Conservation (phyloP, 2,888 invertebrate species). For the Entomobrya multifasciata region DNA sequence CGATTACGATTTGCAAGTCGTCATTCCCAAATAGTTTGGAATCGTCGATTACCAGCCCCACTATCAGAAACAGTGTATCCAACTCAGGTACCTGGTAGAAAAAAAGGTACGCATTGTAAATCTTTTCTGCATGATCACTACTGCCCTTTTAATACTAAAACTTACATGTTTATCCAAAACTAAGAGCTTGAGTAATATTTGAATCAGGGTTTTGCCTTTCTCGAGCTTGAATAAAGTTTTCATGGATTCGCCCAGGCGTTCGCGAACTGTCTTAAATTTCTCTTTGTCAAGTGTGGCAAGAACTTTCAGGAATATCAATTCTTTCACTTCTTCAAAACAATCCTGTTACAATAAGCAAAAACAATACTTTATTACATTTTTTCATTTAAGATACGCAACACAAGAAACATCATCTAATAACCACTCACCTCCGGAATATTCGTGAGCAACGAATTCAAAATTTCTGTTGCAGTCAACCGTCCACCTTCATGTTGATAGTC, state of each 20-base stretch:
- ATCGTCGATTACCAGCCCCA: slow-evolving; percentile 69
- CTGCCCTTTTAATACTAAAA: not conserved
- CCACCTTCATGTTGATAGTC: slow-evolving; percentile 72
- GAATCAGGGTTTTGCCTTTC: slow-evolving; percentile 55
- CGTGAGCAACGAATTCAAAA: slow-evolving; percentile 67
- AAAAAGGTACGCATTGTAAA: not conserved
- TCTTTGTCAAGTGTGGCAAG: slow-evolving; percentile 69
- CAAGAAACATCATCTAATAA: too few species aligned
- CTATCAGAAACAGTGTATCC: slow-evolving; percentile 75
- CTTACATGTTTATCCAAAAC: slow-evolving; percentile 72
- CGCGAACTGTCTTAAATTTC: slow-evolving; percentile 59
- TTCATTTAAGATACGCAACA: too few species aligned
- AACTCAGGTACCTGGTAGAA: slow-evolving; percentile 66
- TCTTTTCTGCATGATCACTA: not conserved
- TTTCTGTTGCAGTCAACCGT: slow-evolving; percentile 68
- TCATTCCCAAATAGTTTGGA: slow-evolving; percentile 55
- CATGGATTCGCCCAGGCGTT: slow-evolving; percentile 55
- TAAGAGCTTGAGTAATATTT: slow-evolving; percentile 68
- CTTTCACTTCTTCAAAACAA: slow-evolving; percentile 73
- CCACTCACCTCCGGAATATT: slow-evolving; percentile 72
- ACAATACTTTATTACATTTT: slow-evolving; percentile 13
- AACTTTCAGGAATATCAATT: slow-evolving; percentile 70
- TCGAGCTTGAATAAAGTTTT: slow-evolving; percentile 67
- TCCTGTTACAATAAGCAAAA: slow-evolving; percentile 44
- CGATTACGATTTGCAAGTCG: slow-evolving; percentile 60